Percentiles rank a stretch among this genome's conserved stretches.
Conservation (phyloP, 1,140 invertebrate species). For the Cotesia glomerata region DNA sequence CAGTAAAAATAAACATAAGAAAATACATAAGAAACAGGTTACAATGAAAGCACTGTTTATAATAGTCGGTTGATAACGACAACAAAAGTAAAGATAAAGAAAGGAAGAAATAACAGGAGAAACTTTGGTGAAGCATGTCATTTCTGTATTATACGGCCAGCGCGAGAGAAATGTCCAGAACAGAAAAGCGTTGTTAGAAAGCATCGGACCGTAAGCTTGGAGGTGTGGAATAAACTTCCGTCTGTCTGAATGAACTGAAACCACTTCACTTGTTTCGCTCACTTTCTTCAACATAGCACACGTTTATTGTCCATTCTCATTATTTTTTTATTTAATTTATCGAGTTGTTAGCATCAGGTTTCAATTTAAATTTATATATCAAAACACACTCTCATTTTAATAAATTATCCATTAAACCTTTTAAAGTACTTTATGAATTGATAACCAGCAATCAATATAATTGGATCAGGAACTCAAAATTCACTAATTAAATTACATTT, state of each 20-base stretch:
- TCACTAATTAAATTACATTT: no score
- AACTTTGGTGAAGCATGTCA: not conserved
- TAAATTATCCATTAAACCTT: no score
- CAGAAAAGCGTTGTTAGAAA: slow-evolving; percentile 29
- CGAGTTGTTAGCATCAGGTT: no score
- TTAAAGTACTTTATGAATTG: no score
- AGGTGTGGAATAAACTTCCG: slow-evolving; percentile 43
- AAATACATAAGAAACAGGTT: no score
- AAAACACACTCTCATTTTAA: no score
- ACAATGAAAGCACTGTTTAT: slow-evolving; percentile 6
- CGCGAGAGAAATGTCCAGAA: slow-evolving; percentile 41
- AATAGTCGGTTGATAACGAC: slow-evolving; percentile 45
- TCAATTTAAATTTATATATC: no score
- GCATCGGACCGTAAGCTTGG: slow-evolving; percentile 18
- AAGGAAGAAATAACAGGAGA: not conserved
- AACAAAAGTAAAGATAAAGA: slow-evolving; percentile 40
- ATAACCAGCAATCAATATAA: no score
- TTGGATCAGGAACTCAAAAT: no score
- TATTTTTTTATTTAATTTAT: not conserved
- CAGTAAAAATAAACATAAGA: no score
- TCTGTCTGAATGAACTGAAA: slow-evolving; percentile 30
- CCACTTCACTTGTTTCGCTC: slow-evolving; percentile 22
- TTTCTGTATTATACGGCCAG: slow-evolving; percentile 32
- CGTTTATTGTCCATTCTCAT: not conserved
- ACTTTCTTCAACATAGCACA: not conserved